A percentile compares a stretch with the other conserved stretches of the same genome.
These are phyloP conservation scores for Thryonomys swinderianus DNA, from an alignment of 2,113 vertebrate species.

Conservation along the genomic window DNA sequence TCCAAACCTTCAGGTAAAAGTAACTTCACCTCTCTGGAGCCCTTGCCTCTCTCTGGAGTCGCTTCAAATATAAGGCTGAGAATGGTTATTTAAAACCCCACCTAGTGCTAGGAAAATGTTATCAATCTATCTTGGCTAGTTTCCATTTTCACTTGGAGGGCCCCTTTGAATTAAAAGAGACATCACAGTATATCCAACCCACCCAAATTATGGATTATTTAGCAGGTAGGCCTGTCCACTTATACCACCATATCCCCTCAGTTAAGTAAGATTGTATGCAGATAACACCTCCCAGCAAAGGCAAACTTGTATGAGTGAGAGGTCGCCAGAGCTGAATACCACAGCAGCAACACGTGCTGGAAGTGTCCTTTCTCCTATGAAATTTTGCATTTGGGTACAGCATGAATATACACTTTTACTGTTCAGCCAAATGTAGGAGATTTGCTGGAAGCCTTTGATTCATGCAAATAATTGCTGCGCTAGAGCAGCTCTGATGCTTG, in stretches of 20 bases:
- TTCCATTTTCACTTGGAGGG: constrained; percentile 25
- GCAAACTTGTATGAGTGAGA: neutral
- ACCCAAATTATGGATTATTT: constrained; percentile 26
- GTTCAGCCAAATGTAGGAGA: constrained; percentile 58
- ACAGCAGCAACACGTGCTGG: neutral
- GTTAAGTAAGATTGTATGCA: neutral
- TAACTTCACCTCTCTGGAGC: neutral
- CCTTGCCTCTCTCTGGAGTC: neutral
- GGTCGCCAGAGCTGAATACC: constrained; percentile 33
- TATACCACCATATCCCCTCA: neutral
- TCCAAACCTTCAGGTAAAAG: neutral
- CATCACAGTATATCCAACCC: neutral
- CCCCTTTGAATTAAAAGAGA: constrained; percentile 1
- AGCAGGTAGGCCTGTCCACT: neutral
- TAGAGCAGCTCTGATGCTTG: constrained; percentile 64
- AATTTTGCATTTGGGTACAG: constrained; percentile 68
- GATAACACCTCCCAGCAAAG: constrained; percentile 10
- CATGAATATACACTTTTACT: constrained; percentile 64
- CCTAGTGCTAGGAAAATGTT: constrained; percentile 32
- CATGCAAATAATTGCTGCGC: constrained; percentile 76
- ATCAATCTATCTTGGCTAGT: neutral
- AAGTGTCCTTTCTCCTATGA: constrained; percentile 57
- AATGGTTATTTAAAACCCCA: neutral
- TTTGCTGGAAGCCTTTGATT: constrained; percentile 79
- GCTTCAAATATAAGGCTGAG: constrained; percentile 19